Evolutionary conservation across 2,888 invertebrate species (phyloP), one percentile per base, ranked within the genome.

Genomic region (Allygus modestus): DNA sequence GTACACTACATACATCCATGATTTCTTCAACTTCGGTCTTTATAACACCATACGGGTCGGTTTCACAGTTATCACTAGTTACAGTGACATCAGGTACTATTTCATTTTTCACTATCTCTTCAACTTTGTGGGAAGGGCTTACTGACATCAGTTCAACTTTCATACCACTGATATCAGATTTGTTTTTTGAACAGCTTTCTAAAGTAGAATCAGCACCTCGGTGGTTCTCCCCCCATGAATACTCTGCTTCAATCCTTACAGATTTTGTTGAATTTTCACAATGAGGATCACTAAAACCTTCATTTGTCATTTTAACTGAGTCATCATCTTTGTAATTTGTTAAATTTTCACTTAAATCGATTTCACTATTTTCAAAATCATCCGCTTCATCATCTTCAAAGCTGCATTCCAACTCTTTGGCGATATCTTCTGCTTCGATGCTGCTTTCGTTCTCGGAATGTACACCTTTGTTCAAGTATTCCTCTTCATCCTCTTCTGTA

Each of bases 371-470:
- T 31, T 81, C 81, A 61, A 79, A 43, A 31, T 79, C 79, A 51
- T 58, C 81, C n/a, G 33, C 61, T 31, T 81, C 81, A 0, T 69
- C 69, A 71, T 82, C 65, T 65, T 82, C 69, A 82, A 65, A 31
- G 43, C 43, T 43, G 33, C 23, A 61, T 26, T 82, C 71, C 20
- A 46, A 23, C 17, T 82, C 82, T 71, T 82, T 65, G 4, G n/a
- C 28, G 71, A 46, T 82, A 46, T 71, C 69, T 69, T 82, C 82
- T 23, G 41, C 37, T 75, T 75, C 73, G 41, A 75, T 37, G 15
- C 73, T 75, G 28, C 58, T 58, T 20, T 58, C 58, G 43, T 82
- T 65, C 20, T 82, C 71, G 12, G 41, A 46, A 17, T 69, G 28
- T 82, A 37, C 12, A n/a, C 37, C 58, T 37, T 82, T 41, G n/a